phyloP scores from a whole-genome alignment of 1,140 invertebrate genomes.

The Stegodyphus dumicola region DNA sequence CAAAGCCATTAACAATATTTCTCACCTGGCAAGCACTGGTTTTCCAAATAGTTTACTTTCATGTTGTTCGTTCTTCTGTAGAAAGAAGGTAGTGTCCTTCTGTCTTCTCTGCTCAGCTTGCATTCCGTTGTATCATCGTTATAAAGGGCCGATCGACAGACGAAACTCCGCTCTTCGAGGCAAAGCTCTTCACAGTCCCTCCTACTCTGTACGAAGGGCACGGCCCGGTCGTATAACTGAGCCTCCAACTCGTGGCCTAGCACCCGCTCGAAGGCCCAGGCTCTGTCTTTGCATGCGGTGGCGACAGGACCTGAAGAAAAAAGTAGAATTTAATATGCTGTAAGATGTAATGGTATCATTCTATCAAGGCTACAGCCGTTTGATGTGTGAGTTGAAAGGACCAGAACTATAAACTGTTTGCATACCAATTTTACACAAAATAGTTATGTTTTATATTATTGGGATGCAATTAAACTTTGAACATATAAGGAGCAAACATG shows the following conservation, averaged over 20 bases:
- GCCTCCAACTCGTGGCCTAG: constrained; percentile 69
- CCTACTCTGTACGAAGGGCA: constrained; percentile 68
- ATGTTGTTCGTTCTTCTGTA: constrained; percentile 67
- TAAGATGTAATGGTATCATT: no score
- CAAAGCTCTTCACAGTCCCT: constrained; percentile 71
- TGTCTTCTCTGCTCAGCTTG: constrained; percentile 68
- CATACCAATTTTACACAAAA: no score
- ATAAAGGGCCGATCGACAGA: constrained; percentile 71
- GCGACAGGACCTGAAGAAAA: constrained; percentile 62
- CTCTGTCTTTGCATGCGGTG: constrained; percentile 68
- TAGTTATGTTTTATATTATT: no score
- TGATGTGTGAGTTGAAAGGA: no score
- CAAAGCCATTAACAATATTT: no score
- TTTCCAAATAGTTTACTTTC: constrained; percentile 71
- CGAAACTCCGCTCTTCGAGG: constrained; percentile 66
- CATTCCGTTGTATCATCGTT: constrained; percentile 69
- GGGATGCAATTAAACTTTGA: no score
- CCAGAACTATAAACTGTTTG: no score
- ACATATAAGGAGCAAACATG: no score
- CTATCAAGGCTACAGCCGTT: no score
- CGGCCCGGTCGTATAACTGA: constrained; percentile 66
- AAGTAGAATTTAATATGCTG: not conserved
- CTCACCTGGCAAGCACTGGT: constrained; percentile 69
- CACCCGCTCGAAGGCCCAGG: constrained; percentile 72
- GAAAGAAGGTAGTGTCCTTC: constrained; percentile 67